Evolutionary conservation across 2,797 vertebrate species (phyloP).

Genomic region (Myotis vivesi): DNA sequence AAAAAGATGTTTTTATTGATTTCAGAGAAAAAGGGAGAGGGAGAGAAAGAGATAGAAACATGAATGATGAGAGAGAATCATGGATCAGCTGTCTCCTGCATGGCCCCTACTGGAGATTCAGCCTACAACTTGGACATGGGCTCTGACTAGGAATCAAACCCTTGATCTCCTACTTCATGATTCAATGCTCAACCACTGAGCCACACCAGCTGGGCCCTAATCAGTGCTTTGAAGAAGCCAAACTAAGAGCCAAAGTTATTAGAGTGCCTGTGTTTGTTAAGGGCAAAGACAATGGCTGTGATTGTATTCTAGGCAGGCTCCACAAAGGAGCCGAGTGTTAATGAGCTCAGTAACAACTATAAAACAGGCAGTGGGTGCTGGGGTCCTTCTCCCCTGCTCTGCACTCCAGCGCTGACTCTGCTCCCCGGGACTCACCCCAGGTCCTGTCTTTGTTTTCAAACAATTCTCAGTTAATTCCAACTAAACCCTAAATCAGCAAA

Average conservation of each 20-base stretch:
- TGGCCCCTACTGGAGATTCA: too few relatives aligned
- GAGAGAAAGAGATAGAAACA: too few relatives aligned
- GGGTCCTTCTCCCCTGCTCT: not conserved
- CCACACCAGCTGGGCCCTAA: not conserved
- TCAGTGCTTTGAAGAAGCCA: not conserved
- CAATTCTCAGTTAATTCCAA: not conserved
- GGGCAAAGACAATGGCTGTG: not conserved
- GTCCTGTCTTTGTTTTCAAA: slow-evolving; percentile 16
- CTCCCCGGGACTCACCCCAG: not conserved
- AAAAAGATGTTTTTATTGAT: too few relatives aligned
- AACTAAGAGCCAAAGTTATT: not conserved
- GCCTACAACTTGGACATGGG: too few relatives aligned
- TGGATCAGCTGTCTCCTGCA: too few relatives aligned
- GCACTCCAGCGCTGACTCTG: not conserved
- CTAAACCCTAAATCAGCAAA: not conserved
- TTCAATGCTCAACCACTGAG: too few relatives aligned
- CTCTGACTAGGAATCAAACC: too few relatives aligned
- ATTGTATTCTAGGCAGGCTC: not conserved
- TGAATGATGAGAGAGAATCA: too few relatives aligned
- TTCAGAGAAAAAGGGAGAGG: too few relatives aligned
- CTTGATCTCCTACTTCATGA: too few relatives aligned
- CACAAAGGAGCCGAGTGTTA: not conserved
- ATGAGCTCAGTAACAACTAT: not conserved
- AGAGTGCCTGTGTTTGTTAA: not conserved
- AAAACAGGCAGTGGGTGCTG: not conserved